A percentile compares a stretch with the other conserved stretches of the same genome.
Evolutionary conservation across 2,113 vertebrate species (phyloP).

Genomic region (Microcebus ravelobensis): DNA sequence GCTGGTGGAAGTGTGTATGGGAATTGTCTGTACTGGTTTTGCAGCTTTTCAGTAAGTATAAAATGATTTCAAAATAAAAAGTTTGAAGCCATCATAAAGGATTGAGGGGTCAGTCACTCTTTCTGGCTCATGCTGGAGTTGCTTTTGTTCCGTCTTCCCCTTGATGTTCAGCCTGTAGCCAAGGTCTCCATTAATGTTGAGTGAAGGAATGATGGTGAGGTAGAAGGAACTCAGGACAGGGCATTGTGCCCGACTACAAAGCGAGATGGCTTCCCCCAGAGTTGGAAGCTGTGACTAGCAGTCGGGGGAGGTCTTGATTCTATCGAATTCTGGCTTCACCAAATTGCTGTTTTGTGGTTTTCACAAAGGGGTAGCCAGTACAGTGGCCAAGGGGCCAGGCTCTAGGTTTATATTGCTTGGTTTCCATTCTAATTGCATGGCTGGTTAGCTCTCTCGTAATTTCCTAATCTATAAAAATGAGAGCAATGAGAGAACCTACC

Average conservation of each 20-base stretch:
- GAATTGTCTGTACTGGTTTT: not conserved
- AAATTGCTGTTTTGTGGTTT: not conserved
- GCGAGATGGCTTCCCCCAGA: not conserved
- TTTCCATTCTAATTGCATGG: not conserved
- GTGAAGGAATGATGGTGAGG: not conserved
- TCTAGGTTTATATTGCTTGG: not conserved
- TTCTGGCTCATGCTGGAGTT: not conserved
- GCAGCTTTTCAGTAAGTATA: not conserved
- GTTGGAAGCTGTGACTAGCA: not conserved
- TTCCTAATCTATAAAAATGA: constrained; percentile 35
- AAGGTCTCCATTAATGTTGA: not conserved
- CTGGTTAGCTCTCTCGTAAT: not conserved
- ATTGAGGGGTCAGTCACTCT: not conserved
- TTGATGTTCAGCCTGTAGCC: not conserved
- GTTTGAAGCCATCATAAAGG: not conserved
- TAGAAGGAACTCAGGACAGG: not conserved
- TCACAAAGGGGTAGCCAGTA: not conserved
- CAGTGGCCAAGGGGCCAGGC: not conserved
- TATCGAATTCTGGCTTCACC: not conserved
- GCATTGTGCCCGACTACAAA: not conserved
- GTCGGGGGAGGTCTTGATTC: not conserved
- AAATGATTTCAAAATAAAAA: constrained; percentile 18
- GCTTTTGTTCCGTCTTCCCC: not conserved
- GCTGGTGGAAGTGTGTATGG: not conserved
- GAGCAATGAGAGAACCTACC: not conserved